Conservation (phyloP, 2,888 invertebrate genomes). For the Spodoptera picta region DNA sequence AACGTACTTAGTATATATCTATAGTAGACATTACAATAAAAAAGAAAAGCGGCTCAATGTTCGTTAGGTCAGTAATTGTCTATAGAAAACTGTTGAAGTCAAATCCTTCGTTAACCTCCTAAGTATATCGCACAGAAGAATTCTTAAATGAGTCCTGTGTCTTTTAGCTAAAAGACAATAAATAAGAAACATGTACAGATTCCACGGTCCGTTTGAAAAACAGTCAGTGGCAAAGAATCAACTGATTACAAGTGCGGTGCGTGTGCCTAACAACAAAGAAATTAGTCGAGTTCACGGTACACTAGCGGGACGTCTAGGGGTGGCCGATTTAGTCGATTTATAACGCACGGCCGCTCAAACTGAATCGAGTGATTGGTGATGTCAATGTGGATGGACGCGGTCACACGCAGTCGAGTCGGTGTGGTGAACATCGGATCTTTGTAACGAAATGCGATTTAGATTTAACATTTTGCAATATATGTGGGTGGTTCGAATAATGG, state of each 20-base stretch:
- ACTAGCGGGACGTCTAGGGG: conserved; percentile 51
- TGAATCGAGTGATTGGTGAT: conserved; percentile 80
- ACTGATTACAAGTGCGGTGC: conserved; percentile 51
- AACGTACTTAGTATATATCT: too few relatives aligned
- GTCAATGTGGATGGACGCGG: conserved; percentile 53
- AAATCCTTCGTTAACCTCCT: too few relatives aligned
- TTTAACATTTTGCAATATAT: conserved; percentile 6
- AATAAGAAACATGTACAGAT: conserved; percentile 10
- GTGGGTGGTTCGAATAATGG: background rate
- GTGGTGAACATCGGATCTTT: conserved; percentile 28
- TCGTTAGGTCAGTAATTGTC: too few relatives aligned
- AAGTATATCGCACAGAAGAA: too few relatives aligned
- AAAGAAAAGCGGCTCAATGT: too few relatives aligned
- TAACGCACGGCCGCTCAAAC: conserved; percentile 80
- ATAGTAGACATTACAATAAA: too few relatives aligned
- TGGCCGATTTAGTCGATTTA: conserved; percentile 55
- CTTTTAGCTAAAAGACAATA: background rate
- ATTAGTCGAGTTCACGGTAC: conserved; percentile 61
- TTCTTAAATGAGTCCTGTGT: too few relatives aligned
- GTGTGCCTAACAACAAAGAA: conserved; percentile 58
- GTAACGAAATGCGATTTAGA: conserved; percentile 17
- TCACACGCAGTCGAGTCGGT: conserved; percentile 53
- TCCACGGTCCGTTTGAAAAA: conserved; percentile 21
- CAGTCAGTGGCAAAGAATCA: conserved; percentile 34
- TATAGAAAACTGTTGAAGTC: too few relatives aligned